These are phyloP conservation scores for Eupithecia inturbata DNA, from an alignment of 2,888 invertebrate species.

Conservation along the genomic window DNA sequence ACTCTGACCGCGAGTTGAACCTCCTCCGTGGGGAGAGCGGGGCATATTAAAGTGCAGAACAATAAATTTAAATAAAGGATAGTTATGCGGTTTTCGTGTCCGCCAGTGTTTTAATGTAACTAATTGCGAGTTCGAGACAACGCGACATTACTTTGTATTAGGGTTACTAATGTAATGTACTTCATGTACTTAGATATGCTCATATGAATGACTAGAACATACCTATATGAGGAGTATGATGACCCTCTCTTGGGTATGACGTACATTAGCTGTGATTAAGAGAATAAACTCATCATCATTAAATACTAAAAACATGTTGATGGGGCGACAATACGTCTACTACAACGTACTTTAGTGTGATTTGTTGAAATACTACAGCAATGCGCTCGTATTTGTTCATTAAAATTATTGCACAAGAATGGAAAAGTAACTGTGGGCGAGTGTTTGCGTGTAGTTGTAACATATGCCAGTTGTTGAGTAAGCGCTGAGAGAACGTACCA, in stretches of 20 bases:
- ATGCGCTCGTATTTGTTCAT: too few species aligned
- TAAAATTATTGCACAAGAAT: too few species aligned
- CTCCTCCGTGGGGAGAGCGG: conserved; percentile 60
- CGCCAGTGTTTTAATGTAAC: conserved; percentile 68
- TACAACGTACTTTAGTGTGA: too few species aligned
- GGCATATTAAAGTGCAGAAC: conserved; percentile 72
- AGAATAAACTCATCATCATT: not conserved
- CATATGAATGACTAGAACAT: not conserved
- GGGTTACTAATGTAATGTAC: conserved; percentile 9
- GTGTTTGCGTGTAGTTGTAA: too few species aligned
- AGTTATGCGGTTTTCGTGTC: conserved; percentile 78
- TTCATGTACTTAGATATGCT: not conserved
- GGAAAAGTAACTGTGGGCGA: too few species aligned
- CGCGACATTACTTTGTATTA: conserved; percentile 35
- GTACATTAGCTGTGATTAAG: not conserved
- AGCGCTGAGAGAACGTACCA: too few species aligned
- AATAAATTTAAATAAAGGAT: conserved; percentile 82
- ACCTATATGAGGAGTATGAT: not conserved
- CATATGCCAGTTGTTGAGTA: too few species aligned
- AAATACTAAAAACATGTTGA: not conserved
- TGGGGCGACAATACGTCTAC: too few species aligned
- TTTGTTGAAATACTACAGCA: too few species aligned
- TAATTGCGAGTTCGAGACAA: conserved; percentile 45
- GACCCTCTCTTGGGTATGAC: not conserved
- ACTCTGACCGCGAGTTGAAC: conserved; percentile 58